Conservation (phyloP, 2,888 invertebrate species). For the Strigamia maritima region DNA sequence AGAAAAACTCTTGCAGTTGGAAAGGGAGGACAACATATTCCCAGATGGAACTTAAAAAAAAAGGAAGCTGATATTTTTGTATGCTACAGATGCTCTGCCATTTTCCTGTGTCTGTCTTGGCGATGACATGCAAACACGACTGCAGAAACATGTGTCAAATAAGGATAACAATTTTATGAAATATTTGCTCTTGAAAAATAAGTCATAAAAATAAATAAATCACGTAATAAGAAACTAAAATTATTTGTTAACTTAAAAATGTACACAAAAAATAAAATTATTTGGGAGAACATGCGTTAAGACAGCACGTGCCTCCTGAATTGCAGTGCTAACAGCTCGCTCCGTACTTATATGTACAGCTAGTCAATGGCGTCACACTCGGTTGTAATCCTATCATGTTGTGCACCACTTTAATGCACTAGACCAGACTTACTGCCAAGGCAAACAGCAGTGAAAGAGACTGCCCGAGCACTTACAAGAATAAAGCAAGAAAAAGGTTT, state of each 20-base stretch:
- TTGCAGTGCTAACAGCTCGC: not conserved
- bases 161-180: not conserved
- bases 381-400: slow-evolving; percentile 37
- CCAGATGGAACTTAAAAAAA: slow-evolving; percentile 33
- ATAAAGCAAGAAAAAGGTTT: slow-evolving; percentile 32
- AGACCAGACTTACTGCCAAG: slow-evolving; percentile 38
- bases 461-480: slow-evolving; percentile 17
- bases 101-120: slow-evolving; percentile 6
- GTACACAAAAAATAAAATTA: not conserved
- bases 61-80: slow-evolving; percentile 36
- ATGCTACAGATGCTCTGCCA: slow-evolving; percentile 20
- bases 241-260: not conserved
- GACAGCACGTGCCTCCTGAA: not conserved
- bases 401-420: slow-evolving; percentile 36
- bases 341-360: slow-evolving; percentile 4
- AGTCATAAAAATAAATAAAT: not conserved
- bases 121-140: slow-evolving; percentile 3
- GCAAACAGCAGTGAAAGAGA: slow-evolving; percentile 34
- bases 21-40: slow-evolving; percentile 24
- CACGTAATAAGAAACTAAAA: not conserved
- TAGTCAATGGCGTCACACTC: slow-evolving; percentile 27
- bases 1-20: not conserved
- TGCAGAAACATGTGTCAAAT: not conserved
- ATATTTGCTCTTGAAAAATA: not conserved
- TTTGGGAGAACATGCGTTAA: not conserved